Base-by-base conservation (phyloP, 2,797 vertebrate genomes). In the Holocentrus rufus region DNA sequence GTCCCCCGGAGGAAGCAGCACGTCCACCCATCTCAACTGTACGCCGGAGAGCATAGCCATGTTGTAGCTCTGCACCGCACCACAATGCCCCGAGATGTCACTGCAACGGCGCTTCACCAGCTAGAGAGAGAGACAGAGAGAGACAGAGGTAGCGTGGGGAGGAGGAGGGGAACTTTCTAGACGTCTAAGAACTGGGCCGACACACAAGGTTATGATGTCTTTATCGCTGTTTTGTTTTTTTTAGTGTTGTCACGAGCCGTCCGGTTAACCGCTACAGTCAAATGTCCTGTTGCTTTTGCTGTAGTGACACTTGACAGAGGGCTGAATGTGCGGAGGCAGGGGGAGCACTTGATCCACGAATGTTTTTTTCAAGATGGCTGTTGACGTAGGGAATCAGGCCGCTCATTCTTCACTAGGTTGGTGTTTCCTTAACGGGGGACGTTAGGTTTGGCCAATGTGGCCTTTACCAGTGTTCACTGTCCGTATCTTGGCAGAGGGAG, bases 1-100 rank as follows among this genome's bases (percentile, higher is more conserved):
- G 88, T 96, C 96, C 53, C 94, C 96, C 0, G 96, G 96, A 9
- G 95, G 95, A 74, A 96, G 96, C 85, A 93, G 95, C 80, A 91
- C 96, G 1, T 95, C 96, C 50, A 95, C 95, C 22, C 96, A 97
- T 85, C 94, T 97, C 90, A 97, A 96, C 93, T 95, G 95, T 84
- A 95, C 93, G 0, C 92, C 91, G 0, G 98, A 99, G 90, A 95
- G 94, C 84, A 94, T 96, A 67, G 95, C 97, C 88, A 97, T 98
- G 96, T 89, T 95, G 91, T 95, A 94, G 90, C 84, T 76, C 68
- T 49, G 79, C 69, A n/a, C 2, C 42, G 25, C 81, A 20, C 36
- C 30, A 25, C 20, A 31, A 60, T 54, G 50, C n/a, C 57, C 18
- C 47, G 17, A 60, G 14, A 42, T 7, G 53, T 69, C 67, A 47